Evolutionary conservation across 2,888 invertebrate species (phyloP).

Genomic region (Apotomis turbidana): DNA sequence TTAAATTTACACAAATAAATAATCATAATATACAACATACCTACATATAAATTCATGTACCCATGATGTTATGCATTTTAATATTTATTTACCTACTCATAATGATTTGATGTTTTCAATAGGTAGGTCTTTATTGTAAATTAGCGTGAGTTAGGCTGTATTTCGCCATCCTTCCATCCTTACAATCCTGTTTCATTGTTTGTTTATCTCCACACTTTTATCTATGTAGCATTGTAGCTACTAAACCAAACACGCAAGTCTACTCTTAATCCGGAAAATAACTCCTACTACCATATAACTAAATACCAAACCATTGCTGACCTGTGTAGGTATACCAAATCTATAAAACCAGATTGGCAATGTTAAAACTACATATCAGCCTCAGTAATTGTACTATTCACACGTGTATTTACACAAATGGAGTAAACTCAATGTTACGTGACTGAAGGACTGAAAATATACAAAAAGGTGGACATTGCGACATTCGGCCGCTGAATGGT

Average conservation of each 20-base stretch:
- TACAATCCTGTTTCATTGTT: slow-evolving; percentile 10
- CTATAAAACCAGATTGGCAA: slow-evolving; percentile 31
- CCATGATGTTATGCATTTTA: too few species aligned
- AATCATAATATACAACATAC: too few species aligned
- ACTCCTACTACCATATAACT: slow-evolving; percentile 41
- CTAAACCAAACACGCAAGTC: slow-evolving; percentile 8
- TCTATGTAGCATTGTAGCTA: slow-evolving; percentile 6
- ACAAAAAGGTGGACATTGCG: neutral
- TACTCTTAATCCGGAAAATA: slow-evolving; percentile 8
- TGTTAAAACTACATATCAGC: slow-evolving; percentile 25
- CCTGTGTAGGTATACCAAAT: neutral
- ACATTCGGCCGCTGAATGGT: neutral
- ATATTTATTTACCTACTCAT: too few species aligned
- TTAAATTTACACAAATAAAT: too few species aligned
- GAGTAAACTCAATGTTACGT: slow-evolving; percentile 31
- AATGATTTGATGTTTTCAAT: too few species aligned
- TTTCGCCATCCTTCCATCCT: neutral
- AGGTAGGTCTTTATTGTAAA: too few species aligned
- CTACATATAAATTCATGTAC: too few species aligned
- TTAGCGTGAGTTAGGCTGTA: too few species aligned
- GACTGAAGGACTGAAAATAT: slow-evolving; percentile 11
- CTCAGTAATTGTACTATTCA: slow-evolving; percentile 42
- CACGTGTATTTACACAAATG: slow-evolving; percentile 49
- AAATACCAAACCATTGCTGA: slow-evolving; percentile 20
- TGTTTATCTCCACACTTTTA: neutral